Conservation (phyloP, 2,113 vertebrate species). For the Gila orcuttii region DNA sequence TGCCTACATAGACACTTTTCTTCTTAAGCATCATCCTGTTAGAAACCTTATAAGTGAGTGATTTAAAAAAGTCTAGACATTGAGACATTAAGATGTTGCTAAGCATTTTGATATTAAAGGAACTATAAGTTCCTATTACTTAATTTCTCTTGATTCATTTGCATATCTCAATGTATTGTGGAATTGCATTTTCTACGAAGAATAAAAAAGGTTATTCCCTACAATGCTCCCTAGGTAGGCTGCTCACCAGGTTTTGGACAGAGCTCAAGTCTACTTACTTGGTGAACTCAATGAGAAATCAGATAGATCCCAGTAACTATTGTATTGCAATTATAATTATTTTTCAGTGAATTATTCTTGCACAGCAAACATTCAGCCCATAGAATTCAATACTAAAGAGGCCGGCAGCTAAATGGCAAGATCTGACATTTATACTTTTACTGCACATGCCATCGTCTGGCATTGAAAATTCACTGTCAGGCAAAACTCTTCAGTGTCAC, state of each 20-base stretch:
- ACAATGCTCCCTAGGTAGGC: no score
- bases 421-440: slow-evolving; percentile 53
- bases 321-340: not conserved
- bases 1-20: not conserved
- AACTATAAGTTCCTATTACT: not conserved
- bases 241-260: not conserved
- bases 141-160: not conserved
- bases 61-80: not conserved
- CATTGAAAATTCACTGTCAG: slow-evolving; percentile 40
- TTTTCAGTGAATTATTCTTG: not conserved
- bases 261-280: not conserved
- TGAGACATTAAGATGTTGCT: no score
- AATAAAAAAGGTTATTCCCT: not conserved
- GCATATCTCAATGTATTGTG: not conserved
- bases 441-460: slow-evolving; percentile 25
- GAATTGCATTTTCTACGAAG: not conserved
- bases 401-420: slow-evolving; percentile 49
- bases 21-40: not conserved
- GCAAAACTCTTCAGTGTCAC: slow-evolving; percentile 23
- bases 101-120: not conserved
- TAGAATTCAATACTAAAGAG: slow-evolving; percentile 47
- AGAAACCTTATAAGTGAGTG: not conserved
- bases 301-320: not conserved
- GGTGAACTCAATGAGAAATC: not conserved
- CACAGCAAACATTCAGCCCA: slow-evolving; percentile 45